Conservation (phyloP, 2,797 vertebrate species). For the Cuniculus paca region DNA sequence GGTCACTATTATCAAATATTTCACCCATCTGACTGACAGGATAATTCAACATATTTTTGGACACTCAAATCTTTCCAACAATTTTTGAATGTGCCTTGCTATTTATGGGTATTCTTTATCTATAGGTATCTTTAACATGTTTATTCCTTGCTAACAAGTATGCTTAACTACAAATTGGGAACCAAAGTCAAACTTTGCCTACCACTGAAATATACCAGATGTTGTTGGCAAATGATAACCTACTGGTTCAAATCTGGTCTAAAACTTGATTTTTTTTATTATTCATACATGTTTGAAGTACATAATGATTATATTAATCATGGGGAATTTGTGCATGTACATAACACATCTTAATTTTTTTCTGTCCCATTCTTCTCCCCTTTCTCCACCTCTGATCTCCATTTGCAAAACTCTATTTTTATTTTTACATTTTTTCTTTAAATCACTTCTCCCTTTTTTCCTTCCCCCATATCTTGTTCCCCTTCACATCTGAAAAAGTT, state of each 20-base stretch:
- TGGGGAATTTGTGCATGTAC: not conserved
- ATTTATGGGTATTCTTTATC: not conserved
- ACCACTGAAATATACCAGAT: not conserved
- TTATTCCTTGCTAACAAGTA: not conserved
- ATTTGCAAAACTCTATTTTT: not conserved
- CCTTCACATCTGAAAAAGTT: not conserved
- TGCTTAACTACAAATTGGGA: not conserved
- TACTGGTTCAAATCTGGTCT: not conserved
- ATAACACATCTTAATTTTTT: not conserved
- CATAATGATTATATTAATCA: not conserved
- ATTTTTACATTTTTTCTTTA: not conserved
- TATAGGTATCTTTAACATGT: not conserved
- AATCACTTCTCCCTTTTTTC: not conserved
- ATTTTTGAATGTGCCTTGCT: not conserved
- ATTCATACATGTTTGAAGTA: not conserved
- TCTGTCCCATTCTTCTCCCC: not conserved
- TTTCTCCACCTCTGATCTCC: not conserved
- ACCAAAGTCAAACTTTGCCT: not conserved
- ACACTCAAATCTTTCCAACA: not conserved
- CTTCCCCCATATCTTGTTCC: not conserved
- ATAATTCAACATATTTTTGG: not conserved
- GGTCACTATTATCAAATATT: not conserved
- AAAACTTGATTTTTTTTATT: not conserved
- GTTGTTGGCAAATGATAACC: not conserved
- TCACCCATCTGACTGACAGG: not conserved